phyloP scores from a whole-genome alignment of 2,113 vertebrate genomes.

The Oxygymnocypris stewartii region DNA sequence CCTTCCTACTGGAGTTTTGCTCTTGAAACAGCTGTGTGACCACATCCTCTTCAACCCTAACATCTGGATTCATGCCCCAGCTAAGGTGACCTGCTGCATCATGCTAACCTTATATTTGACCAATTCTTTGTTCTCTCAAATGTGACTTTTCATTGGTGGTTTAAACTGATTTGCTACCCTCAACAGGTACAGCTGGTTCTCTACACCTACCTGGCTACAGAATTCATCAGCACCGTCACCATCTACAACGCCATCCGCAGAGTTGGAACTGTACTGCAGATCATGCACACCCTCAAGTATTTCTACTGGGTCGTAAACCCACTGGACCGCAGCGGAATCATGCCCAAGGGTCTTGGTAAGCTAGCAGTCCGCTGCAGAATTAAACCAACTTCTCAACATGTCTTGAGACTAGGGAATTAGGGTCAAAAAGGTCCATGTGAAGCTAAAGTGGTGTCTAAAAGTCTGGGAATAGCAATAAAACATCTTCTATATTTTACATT shows the following conservation, averaged over 20 bases:
- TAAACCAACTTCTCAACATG: conserved; percentile 23
- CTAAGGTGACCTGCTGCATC: conserved; percentile 79
- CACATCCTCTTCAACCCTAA: conserved; percentile 96
- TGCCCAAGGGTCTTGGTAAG: conserved; percentile 89
- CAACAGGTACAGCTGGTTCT: conserved; percentile 88
- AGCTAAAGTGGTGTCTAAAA: neutral
- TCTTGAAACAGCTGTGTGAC: conserved; percentile 97
- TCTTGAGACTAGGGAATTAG: neutral
- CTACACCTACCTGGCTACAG: conserved; percentile 94
- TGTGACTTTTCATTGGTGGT: conserved; percentile 22
- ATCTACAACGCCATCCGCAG: conserved; percentile 94
- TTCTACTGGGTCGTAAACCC: conserved; percentile 97
- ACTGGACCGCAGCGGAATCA: conserved; percentile 91
- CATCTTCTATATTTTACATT: neutral
- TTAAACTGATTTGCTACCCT: conserved; percentile 31
- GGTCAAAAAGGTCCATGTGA: neutral
- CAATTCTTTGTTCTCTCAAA: conserved; percentile 17
- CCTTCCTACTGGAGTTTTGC: conserved; percentile 86
- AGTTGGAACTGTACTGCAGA: conserved; percentile 91
- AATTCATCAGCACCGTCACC: conserved; percentile 94
- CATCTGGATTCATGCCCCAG: conserved; percentile 96
- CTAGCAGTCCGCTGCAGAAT: neutral
- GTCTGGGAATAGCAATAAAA: neutral
- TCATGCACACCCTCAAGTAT: conserved; percentile 96
- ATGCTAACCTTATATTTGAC: neutral